These are phyloP conservation scores for Chalcis sispes DNA, from an alignment of 2,888 invertebrate species.

Conservation along the genomic window DNA sequence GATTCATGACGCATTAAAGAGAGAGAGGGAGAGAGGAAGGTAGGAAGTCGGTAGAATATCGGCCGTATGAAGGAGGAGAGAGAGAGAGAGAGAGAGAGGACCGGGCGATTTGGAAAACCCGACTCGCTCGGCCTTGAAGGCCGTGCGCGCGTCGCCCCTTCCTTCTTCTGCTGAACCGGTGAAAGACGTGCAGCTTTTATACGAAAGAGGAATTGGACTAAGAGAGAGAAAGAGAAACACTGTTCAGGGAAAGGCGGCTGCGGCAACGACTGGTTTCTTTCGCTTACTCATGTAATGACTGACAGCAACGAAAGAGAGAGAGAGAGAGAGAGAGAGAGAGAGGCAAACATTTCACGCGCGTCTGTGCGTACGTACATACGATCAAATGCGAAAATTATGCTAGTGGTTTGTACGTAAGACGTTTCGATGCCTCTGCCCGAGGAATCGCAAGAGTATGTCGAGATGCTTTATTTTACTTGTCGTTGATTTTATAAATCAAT, in stretches of 20 bases:
- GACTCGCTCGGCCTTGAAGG: conserved; percentile 70
- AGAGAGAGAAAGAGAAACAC: conserved; percentile 11
- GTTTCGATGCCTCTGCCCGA: too few relatives aligned
- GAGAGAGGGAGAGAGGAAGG: conserved; percentile 62
- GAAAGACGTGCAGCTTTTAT: conserved; percentile 30
- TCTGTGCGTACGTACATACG: not conserved
- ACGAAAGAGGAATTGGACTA: not conserved
- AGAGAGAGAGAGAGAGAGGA: conserved; percentile 68
- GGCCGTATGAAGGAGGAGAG: too few relatives aligned
- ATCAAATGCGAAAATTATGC: not conserved
- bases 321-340: conserved; percentile 24
- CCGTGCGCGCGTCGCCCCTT: conserved; percentile 60
- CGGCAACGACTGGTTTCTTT: conserved; percentile 46
- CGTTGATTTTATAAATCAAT: too few relatives aligned
- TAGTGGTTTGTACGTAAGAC: not conserved
- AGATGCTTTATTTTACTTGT: too few relatives aligned
- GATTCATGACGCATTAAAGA: too few relatives aligned
- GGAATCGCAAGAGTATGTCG: too few relatives aligned
- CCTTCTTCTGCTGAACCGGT: not conserved
- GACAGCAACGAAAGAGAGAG: conserved; percentile 14
- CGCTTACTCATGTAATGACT: conserved; percentile 39
- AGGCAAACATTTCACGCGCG: not conserved
- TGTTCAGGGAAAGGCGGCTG: conserved; percentile 38
- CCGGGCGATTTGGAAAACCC: conserved; percentile 73
- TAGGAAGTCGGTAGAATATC: too few relatives aligned